Percentiles rank a stretch among this genome's conserved stretches.
Conservation (phyloP, 2,888 invertebrate genomes). For the Chesias legatella region DNA sequence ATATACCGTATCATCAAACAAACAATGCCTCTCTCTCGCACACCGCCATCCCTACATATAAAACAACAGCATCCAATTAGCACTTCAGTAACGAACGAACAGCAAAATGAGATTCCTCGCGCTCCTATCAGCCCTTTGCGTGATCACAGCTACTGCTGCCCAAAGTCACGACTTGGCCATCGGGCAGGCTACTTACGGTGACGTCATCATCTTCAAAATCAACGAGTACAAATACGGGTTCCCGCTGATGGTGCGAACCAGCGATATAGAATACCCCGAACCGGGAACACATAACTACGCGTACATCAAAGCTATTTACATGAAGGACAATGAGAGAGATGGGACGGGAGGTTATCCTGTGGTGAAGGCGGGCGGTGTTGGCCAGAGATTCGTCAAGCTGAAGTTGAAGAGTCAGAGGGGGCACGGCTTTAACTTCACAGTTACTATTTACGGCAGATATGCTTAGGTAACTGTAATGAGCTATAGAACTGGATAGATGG, state of each 20-base stretch:
- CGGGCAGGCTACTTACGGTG: conserved; percentile 60
- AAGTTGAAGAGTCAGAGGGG: conserved; percentile 67
- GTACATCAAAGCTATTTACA: conserved; percentile 53
- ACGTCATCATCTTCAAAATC: conserved; percentile 53
- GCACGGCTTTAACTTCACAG: conserved; percentile 63
- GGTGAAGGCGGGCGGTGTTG: conserved; percentile 62
- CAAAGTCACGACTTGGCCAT: conserved; percentile 63
- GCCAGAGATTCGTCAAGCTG: conserved; percentile 63
- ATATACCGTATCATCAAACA: background rate
- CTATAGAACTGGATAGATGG: too few species aligned
- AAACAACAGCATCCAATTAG: conserved; percentile 50
- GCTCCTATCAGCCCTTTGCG: conserved; percentile 42
- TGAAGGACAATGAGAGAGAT: conserved; percentile 59
- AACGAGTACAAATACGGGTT: conserved; percentile 66
- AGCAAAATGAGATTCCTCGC: conserved; percentile 52
- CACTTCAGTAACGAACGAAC: conserved; percentile 63
- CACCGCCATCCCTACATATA: conserved; percentile 53
- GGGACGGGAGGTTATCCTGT: conserved; percentile 63
- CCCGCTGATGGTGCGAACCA: conserved; percentile 56
- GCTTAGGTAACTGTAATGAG: background rate
- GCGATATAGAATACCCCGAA: conserved; percentile 57
- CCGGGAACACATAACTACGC: conserved; percentile 59
- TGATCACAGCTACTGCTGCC: conserved; percentile 40
- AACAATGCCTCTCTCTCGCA: conserved; percentile 40
- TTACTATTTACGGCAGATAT: conserved; percentile 67